These are phyloP conservation scores for Rhombomys opimus DNA, from an alignment of 2,113 vertebrate species.

Conservation along the genomic window DNA sequence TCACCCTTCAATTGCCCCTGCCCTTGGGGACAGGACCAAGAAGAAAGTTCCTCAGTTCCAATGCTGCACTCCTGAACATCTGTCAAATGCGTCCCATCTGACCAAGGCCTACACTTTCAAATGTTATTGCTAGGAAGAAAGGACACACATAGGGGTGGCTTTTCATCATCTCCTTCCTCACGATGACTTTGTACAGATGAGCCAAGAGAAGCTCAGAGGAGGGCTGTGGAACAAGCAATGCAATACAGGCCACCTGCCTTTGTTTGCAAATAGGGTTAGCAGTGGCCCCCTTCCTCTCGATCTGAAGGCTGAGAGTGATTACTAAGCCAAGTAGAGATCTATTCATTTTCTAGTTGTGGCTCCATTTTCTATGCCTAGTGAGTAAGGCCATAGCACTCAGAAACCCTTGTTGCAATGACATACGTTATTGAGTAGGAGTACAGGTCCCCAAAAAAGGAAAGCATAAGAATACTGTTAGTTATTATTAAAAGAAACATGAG, in stretches of 20 bases:
- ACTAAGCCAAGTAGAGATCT: background rate
- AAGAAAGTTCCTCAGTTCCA: conserved; percentile 67
- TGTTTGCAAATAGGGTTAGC: background rate
- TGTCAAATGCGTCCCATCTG: conserved; percentile 39
- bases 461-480: background rate
- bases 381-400: background rate
- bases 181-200: background rate
- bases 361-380: background rate
- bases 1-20: conserved; percentile 75
- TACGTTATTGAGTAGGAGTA: background rate
- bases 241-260: background rate
- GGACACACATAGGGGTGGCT: background rate
- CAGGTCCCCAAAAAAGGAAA: background rate
- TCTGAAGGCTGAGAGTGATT: background rate
- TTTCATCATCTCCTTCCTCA: background rate
- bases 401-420: background rate
- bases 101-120: conserved; percentile 21
- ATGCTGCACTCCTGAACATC: conserved; percentile 61
- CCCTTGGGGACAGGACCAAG: conserved; percentile 71
- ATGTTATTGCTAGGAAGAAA: conserved; percentile 44
- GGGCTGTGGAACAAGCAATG: background rate
- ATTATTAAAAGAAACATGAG: too few species aligned
- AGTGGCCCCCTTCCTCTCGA: background rate
- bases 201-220: background rate
- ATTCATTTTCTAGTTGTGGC: background rate